Evolutionary conservation across 2,113 vertebrate species (phyloP).

Genomic region (Ranitomeya variabilis): DNA sequence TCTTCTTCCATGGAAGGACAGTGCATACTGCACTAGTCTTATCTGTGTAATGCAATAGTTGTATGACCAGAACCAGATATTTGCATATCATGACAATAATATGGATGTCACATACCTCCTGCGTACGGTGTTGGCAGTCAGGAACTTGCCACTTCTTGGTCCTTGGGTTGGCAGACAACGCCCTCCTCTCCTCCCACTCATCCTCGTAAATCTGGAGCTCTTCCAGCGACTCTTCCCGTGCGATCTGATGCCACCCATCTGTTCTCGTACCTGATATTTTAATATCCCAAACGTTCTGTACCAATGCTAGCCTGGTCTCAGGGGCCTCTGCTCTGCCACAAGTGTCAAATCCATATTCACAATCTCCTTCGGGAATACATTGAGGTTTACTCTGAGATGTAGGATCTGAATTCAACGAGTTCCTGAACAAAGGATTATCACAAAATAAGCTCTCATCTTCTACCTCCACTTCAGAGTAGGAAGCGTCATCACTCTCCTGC

Average conservation of each 20-base stretch:
- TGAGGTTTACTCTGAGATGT: neutral
- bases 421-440: slow-evolving; percentile 45
- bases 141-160: neutral
- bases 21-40: neutral
- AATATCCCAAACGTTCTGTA: slow-evolving; percentile 6
- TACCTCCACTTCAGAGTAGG: slow-evolving; percentile 13
- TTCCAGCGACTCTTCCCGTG: slow-evolving; percentile 39
- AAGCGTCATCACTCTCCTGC: slow-evolving; percentile 22
- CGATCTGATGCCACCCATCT: neutral
- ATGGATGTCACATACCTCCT: slow-evolving; percentile 15
- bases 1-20: neutral
- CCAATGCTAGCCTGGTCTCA: neutral
- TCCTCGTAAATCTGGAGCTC: slow-evolving; percentile 53
- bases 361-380: neutral
- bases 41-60: neutral
- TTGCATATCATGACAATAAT: neutral
- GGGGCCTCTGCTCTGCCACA: neutral
- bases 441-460: slow-evolving; percentile 52
- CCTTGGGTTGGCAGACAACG: neutral
- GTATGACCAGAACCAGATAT: neutral
- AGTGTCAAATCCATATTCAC: neutral
- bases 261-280: neutral
- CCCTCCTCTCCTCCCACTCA: slow-evolving; percentile 44
- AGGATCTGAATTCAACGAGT: neutral
- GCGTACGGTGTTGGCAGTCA: neutral